Evolutionary conservation across 2,113 vertebrate genomes (phyloP).

Genomic region (Furnarius figulus): DNA sequence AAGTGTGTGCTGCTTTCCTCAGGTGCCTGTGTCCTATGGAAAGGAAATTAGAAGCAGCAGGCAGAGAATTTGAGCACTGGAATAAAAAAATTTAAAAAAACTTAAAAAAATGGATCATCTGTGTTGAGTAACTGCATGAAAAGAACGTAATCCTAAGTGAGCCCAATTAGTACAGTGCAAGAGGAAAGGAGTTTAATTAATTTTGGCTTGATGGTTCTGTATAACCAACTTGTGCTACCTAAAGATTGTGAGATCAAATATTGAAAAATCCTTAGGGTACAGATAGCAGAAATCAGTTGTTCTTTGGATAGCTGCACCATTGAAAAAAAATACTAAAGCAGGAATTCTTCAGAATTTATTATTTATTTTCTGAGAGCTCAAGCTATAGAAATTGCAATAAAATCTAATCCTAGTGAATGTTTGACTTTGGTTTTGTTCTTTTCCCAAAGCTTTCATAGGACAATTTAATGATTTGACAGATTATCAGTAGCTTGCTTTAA

Average conservation of each 20-base stretch:
- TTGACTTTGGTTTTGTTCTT: neutral
- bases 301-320: neutral
- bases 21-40: neutral
- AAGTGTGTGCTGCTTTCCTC: conserved; percentile 20
- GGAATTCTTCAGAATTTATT: neutral
- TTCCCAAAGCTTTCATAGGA: neutral
- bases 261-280: neutral
- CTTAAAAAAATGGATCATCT: neutral
- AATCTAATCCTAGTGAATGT: neutral
- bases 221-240: neutral
- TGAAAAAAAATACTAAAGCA: neutral
- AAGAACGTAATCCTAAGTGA: neutral
- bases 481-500: neutral
- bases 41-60: neutral
- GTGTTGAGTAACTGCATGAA: neutral
- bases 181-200: neutral
- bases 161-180: neutral
- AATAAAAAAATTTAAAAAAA: neutral
- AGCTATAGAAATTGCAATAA: neutral
- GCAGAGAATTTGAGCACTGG: neutral
- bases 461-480: neutral
- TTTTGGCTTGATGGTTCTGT: neutral
- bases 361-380: neutral
- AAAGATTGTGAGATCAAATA: neutral
- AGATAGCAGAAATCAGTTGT: neutral